phyloP scores from a whole-genome alignment of 92 coral and sea anemone species.

The Epizoanthus stellaris region DNA sequence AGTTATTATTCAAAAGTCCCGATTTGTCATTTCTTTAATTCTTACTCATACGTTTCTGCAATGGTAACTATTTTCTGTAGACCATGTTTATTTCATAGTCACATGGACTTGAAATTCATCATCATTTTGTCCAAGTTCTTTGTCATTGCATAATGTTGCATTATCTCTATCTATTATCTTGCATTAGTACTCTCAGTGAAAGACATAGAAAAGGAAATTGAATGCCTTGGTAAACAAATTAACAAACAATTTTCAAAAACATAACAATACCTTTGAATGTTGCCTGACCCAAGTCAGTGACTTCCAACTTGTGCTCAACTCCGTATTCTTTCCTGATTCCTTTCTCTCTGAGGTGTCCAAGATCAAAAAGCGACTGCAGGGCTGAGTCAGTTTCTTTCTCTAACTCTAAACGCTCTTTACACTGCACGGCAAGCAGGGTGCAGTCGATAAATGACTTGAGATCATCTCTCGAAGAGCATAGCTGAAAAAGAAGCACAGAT shows the following conservation, averaged over 20 bases:
- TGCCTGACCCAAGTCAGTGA: constrained; percentile 87
- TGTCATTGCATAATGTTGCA: too few species aligned
- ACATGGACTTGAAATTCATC: too few species aligned
- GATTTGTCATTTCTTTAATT: too few species aligned
- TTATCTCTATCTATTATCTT: too few species aligned
- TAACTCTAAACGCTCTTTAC: constrained; percentile 47
- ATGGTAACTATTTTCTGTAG: too few species aligned
- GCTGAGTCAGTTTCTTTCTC: constrained; percentile 56
- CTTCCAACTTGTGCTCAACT: constrained; percentile 35
- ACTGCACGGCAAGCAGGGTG: constrained; percentile 87
- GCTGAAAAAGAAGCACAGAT: constrained; percentile 36
- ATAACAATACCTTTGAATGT: constrained; percentile 84
- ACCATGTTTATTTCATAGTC: too few species aligned
- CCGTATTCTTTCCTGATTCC: neutral
- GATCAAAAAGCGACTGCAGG: constrained; percentile 50
- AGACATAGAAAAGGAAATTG: neutral
- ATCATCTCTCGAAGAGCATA: constrained; percentile 74
- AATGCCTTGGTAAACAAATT: neutral
- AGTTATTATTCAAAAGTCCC: too few species aligned
- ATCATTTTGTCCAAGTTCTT: too few species aligned
- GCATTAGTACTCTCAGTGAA: too few species aligned
- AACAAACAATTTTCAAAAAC: neutral
- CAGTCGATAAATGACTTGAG: constrained; percentile 61
- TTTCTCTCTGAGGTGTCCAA: constrained; percentile 66
- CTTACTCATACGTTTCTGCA: too few species aligned